phyloP scores from a whole-genome alignment of 2,113 vertebrate species.

The Sminthopsis crassicaudata region DNA sequence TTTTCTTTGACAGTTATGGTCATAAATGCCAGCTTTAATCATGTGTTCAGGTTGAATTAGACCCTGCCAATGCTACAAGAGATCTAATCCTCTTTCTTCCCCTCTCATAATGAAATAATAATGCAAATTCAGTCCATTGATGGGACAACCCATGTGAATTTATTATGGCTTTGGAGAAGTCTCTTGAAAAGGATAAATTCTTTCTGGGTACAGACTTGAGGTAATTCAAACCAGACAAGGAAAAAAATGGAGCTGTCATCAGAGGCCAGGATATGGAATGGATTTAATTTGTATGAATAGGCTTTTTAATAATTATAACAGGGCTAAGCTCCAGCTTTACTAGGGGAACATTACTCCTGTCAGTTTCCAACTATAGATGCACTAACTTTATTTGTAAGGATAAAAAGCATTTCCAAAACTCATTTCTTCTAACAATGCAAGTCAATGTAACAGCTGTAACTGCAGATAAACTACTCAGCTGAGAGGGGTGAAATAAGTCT shows the following conservation, averaged over 20 bases:
- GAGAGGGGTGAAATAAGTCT: conserved; percentile 52
- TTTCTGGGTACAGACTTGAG: conserved; percentile 84
- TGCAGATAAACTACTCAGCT: conserved; percentile 42
- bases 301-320: conserved; percentile 86
- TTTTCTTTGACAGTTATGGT: conserved; percentile 87
- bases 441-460: conserved; percentile 31
- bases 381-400: conserved; percentile 80
- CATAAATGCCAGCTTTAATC: conserved; percentile 89
- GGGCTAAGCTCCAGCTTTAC: conserved; percentile 81
- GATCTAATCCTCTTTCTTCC: conserved; percentile 86
- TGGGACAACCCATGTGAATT: conserved; percentile 85
- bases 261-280: conserved; percentile 81
- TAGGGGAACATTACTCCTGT: conserved; percentile 80
- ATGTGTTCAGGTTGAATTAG: conserved; percentile 86
- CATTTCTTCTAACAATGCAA: conserved; percentile 67
- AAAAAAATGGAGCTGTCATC: conserved; percentile 86
- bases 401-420: conserved; percentile 73
- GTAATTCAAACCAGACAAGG: conserved; percentile 86
- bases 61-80: conserved; percentile 80
- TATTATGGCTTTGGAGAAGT: conserved; percentile 86
- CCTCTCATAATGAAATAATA: conserved; percentile 88
- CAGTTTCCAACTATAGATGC: conserved; percentile 81
- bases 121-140: conserved; percentile 87
- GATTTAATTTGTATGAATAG: conserved; percentile 89
- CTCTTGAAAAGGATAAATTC: conserved; percentile 87